These are phyloP conservation scores for Cheilosia impressa DNA, from an alignment of 2,888 invertebrate genomes.

Conservation along the genomic window DNA sequence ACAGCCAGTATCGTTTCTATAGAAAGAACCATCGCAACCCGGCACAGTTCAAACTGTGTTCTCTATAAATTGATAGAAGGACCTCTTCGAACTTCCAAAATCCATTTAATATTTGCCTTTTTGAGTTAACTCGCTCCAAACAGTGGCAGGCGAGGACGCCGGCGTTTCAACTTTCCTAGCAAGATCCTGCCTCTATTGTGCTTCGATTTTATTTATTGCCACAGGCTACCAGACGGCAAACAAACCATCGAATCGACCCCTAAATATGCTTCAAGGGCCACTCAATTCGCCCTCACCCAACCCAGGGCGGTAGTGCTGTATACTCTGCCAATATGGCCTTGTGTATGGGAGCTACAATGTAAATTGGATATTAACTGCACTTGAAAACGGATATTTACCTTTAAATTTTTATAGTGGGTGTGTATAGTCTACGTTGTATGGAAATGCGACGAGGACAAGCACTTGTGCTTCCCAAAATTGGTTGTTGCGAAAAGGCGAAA, in stretches of 20 bases:
- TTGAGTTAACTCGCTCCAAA: slow-evolving; percentile 19
- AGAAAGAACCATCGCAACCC: slow-evolving; percentile 29
- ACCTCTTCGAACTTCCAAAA: slow-evolving; percentile 52
- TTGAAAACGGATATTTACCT: slow-evolving; percentile 73
- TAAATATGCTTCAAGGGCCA: slow-evolving; percentile 70
- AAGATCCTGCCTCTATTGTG: slow-evolving; percentile 52
- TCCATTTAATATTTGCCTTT: slow-evolving; percentile 72
- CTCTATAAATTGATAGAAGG: slow-evolving; percentile 63
- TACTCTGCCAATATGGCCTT: slow-evolving; percentile 34
- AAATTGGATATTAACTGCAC: slow-evolving; percentile 74
- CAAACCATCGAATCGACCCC: slow-evolving; percentile 72
- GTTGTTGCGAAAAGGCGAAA: slow-evolving; percentile 24
- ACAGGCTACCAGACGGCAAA: slow-evolving; percentile 71
- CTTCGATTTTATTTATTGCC: slow-evolving; percentile 70
- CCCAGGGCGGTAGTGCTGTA: slow-evolving; percentile 15
- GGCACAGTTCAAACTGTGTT: slow-evolving; percentile 51
- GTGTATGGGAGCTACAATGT: slow-evolving; percentile 57
- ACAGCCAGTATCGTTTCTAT: slow-evolving; percentile 20
- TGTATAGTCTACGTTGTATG: slow-evolving; percentile 38
- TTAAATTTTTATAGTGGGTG: slow-evolving; percentile 61
- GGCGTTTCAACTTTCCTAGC: slow-evolving; percentile 6
- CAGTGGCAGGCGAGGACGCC: neutral
- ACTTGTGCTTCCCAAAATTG: slow-evolving; percentile 33
- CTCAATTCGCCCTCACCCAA: slow-evolving; percentile 64
- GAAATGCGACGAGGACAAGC: slow-evolving; percentile 63